These are phyloP conservation scores for Strix aluco DNA, from an alignment of 2,113 vertebrate species.

Conservation along the genomic window DNA sequence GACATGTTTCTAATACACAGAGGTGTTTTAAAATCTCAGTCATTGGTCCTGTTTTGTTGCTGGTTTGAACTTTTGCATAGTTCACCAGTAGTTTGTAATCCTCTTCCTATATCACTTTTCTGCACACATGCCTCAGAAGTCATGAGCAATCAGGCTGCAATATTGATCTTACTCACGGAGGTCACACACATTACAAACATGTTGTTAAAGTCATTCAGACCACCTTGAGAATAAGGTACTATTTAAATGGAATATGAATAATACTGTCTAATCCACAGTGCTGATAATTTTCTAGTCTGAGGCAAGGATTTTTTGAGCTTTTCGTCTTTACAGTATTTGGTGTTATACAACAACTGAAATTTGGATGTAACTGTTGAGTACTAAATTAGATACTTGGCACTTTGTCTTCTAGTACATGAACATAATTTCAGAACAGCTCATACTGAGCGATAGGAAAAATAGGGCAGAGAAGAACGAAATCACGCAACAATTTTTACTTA, in stretches of 20 bases:
- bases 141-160: not conserved
- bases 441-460: slow-evolving; percentile 23
- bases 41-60: not conserved
- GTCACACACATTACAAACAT: not conserved
- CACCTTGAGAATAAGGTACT: not conserved
- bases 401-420: slow-evolving; percentile 31
- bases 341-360: slow-evolving; percentile 54
- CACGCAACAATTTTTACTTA: slow-evolving; percentile 30
- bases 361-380: slow-evolving; percentile 26
- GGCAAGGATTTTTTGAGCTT: not conserved
- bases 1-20: not conserved
- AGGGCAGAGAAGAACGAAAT: slow-evolving; percentile 18
- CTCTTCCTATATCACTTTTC: not conserved
- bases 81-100: not conserved
- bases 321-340: not conserved
- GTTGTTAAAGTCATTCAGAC: not conserved
- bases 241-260: not conserved
- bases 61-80: not conserved
- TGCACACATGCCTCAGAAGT: not conserved
- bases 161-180: not conserved
- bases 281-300: not conserved
- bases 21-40: not conserved
- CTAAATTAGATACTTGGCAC: slow-evolving; percentile 63
- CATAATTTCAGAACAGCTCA: slow-evolving; percentile 65
- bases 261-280: not conserved